phyloP scores from a whole-genome alignment of 2,888 invertebrate species.

The Drosophila robusta region DNA sequence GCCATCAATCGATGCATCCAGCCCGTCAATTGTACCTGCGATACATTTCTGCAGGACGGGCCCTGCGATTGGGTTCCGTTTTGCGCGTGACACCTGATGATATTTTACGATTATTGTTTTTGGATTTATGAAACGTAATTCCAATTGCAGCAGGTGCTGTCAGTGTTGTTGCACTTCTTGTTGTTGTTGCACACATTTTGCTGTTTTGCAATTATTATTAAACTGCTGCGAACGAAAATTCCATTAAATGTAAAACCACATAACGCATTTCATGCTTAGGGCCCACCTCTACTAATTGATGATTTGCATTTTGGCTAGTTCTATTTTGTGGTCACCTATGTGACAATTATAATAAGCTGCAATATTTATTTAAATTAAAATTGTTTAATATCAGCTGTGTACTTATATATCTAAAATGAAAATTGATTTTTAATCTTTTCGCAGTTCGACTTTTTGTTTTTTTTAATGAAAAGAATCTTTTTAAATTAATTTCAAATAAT shows the following conservation, averaged over 20 bases:
- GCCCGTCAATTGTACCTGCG: slow-evolving; percentile 3
- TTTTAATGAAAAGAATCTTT: too few species aligned
- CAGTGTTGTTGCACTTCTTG: slow-evolving; percentile 13
- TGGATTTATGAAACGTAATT: slow-evolving; percentile 78
- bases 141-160: slow-evolving; percentile 63
- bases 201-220: slow-evolving; percentile 51
- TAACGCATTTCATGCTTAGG: slow-evolving; percentile 25
- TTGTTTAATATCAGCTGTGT: not conserved
- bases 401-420: too few species aligned
- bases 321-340: not conserved
- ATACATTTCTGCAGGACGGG: slow-evolving; percentile 7
- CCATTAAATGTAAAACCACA: slow-evolving; percentile 62
- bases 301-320: slow-evolving; percentile 21
- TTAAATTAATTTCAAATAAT: too few species aligned
- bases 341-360: not conserved
- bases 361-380: not conserved
- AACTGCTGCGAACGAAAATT: slow-evolving; percentile 36
- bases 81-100: slow-evolving; percentile 80
- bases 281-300: slow-evolving; percentile 47
- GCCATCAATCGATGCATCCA: slow-evolving; percentile 28
- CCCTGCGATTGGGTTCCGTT: slow-evolving; percentile 36
- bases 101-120: slow-evolving; percentile 80
- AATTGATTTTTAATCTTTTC: too few species aligned
- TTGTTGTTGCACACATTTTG: slow-evolving; percentile 26
- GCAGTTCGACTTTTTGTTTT: too few species aligned